Evolutionary conservation across 1,140 invertebrate species (phyloP), one percentile per base, ranked within the genome.

Genomic region (Euglossa dilemma): DNA sequence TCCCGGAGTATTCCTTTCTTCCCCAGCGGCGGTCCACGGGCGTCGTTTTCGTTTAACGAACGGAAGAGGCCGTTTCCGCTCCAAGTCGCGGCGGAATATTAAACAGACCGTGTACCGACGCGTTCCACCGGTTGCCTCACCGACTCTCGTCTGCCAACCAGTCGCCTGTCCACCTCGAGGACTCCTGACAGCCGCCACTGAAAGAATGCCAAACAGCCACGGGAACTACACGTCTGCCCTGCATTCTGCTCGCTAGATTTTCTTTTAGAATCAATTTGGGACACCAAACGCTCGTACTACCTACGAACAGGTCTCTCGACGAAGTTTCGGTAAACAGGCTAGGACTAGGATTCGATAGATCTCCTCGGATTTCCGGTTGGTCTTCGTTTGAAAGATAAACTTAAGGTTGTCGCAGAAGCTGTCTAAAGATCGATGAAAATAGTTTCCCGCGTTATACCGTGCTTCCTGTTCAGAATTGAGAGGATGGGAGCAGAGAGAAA

Each of bases 11-110:
- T n/a, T 50, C 36, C 28, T 8, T 28, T 50, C n/a, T 69, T 6
- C 16, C 16, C 43, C 36, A 8, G 12, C 8, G 8, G 20, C 8
- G 25, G 20, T 20, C 18, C 2, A n/a, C 23, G 43, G 6, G 47
- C 28, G 71, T 75, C 59, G 59, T 76, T 76, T 47, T 76, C 74
- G 47, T 76, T 76, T 52, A 64, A 76, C 59, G 63, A 64, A 52
- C 73, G 73, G 59, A 76, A 52, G 74, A 43, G 20, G 28, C 25
- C 73, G 59, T 76, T 76, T 76, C 74, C 74, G 57, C 11, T 43
- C 47, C 14, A n/a, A 36, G 18, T 23, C 28, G 11, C 25, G 12
- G 20, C 47, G 11, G 47, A 66, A 76, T 76, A 76, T 76, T 76
- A 76, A 76, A 76, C 74, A 76, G 63, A 76, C 74, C 25, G 59